Conservation (phyloP, 1,140 invertebrate species). For the Dendrolimus punctatus region DNA sequence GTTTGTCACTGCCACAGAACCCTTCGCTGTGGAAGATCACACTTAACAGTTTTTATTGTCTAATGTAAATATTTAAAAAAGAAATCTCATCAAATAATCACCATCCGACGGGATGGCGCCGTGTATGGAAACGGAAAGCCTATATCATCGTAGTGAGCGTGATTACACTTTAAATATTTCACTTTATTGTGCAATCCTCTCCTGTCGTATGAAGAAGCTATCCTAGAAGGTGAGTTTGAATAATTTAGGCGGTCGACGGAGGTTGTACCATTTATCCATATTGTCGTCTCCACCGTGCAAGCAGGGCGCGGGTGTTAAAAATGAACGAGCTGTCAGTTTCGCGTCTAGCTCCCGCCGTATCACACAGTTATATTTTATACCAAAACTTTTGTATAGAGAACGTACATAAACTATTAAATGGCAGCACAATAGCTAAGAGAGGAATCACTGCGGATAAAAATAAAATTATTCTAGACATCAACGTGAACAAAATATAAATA, state of each 20-base stretch:
- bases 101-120: constrained; percentile 16
- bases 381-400: too few species aligned
- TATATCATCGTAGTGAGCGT: constrained; percentile 36
- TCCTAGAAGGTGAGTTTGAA: constrained; percentile 42
- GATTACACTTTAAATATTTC: constrained; percentile 62
- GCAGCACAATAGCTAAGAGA: too few species aligned
- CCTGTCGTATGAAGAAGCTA: constrained; percentile 47
- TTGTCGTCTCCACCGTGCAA: constrained; percentile 38
- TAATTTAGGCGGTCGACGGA: constrained; percentile 49
- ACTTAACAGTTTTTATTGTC: too few species aligned
- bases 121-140: constrained; percentile 26
- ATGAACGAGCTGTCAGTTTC: constrained; percentile 46
- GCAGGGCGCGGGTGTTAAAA: constrained; percentile 45
- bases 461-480: too few species aligned
- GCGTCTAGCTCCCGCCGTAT: constrained; percentile 27
- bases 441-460: too few species aligned
- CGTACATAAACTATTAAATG: too few species aligned
- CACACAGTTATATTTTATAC: constrained; percentile 24
- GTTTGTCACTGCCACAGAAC: too few species aligned
- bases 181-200: constrained; percentile 60
- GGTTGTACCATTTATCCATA: constrained; percentile 63
- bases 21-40: too few species aligned
- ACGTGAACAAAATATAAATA: too few species aligned
- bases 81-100: neutral
- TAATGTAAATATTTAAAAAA: too few species aligned